phyloP scores from a whole-genome alignment of 2,888 invertebrate genomes.

The Trachelus tabidus region DNA sequence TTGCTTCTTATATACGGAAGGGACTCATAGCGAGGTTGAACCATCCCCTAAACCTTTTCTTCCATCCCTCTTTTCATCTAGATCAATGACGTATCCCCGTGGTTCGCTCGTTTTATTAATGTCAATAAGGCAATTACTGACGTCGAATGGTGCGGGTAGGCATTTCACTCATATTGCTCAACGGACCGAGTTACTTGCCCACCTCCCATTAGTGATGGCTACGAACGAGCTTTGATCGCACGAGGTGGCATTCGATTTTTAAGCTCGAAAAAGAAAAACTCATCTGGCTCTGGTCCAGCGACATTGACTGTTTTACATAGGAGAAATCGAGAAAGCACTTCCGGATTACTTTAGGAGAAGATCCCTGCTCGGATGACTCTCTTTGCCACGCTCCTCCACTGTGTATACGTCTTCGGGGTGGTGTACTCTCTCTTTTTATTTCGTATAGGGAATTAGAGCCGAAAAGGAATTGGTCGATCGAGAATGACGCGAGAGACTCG shows the following conservation, averaged over 20 bases:
- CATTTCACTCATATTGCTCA: constrained; percentile 50
- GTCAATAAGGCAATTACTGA: constrained; percentile 61
- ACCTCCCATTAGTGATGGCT: constrained; percentile 37
- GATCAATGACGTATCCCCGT: constrained; percentile 43
- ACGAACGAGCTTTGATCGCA: constrained; percentile 33
- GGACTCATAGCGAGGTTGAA: neutral
- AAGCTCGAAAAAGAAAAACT: neutral
- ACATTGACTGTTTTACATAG: neutral
- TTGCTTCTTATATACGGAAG: neutral
- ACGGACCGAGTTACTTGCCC: constrained; percentile 43
- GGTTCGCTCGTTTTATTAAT: constrained; percentile 59
- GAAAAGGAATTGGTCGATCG: constrained; percentile 12
- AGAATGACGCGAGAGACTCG: constrained; percentile 22
- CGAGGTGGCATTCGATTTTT: constrained; percentile 2
- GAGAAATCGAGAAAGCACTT: neutral
- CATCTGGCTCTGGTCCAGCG: neutral
- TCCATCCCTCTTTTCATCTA: constrained; percentile 21
- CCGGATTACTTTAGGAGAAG: neutral
- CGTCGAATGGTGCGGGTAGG: constrained; percentile 48
- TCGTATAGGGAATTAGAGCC: constrained; percentile 7
- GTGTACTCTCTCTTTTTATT: constrained; percentile 11
- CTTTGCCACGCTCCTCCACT: neutral
- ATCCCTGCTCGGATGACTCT: neutral
- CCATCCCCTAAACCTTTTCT: neutral
- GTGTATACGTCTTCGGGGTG: neutral